A percentile compares a stretch with the other conserved stretches of the same genome.
phyloP scores from a whole-genome alignment of 2,113 vertebrate genomes.

The Lophochroa leadbeateri region DNA sequence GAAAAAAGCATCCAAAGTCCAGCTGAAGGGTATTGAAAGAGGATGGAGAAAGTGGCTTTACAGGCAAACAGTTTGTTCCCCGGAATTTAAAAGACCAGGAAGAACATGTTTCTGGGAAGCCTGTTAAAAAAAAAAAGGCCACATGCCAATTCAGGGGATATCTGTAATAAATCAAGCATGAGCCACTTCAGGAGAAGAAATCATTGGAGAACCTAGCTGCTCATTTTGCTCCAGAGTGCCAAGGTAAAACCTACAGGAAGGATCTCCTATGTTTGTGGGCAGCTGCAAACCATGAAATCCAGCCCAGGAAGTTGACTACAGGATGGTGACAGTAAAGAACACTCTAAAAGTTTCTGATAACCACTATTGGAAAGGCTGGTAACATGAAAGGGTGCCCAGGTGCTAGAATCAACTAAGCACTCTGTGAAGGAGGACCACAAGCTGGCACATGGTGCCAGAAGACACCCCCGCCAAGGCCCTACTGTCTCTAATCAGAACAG shows the following conservation, averaged over 20 bases:
- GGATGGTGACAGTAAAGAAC: background rate
- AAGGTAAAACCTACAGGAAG: background rate
- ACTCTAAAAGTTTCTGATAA: background rate
- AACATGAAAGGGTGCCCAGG: accelerated
- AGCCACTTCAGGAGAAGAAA: conserved; percentile 6
- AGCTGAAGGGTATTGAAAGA: background rate
- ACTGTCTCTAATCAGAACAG: background rate
- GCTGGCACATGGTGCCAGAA: background rate
- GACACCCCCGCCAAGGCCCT: background rate
- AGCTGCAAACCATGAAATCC: background rate
- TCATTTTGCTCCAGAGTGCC: background rate
- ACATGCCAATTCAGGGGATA: background rate
- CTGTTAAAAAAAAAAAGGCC: background rate
- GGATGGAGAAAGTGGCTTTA: background rate
- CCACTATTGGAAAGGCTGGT: background rate
- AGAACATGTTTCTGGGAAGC: background rate
- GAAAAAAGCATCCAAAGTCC: background rate
- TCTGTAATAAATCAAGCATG: background rate
- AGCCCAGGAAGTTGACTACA: background rate
- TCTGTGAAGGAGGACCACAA: background rate
- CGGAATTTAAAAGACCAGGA: background rate
- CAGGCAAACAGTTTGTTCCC: background rate
- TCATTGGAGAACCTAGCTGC: background rate
- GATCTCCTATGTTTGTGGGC: background rate
- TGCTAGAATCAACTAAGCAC: background rate